Evolutionary conservation across 2,113 vertebrate genomes (phyloP).

Genomic region (Centropristis striata): DNA sequence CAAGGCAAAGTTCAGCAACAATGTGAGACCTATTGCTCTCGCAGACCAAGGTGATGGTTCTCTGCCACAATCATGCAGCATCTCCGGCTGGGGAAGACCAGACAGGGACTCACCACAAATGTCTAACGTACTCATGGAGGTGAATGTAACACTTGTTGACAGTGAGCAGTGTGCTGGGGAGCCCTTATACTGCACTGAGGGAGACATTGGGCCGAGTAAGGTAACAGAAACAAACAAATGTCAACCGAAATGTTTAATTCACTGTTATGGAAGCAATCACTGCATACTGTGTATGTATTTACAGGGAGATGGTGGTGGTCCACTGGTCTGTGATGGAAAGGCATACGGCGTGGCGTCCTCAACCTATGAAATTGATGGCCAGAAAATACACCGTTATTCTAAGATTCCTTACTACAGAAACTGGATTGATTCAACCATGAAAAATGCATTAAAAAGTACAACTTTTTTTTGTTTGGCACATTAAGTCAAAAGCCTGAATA

Average conservation of each 20-base stretch:
- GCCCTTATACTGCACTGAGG: slow-evolving; percentile 83
- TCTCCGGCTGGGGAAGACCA: slow-evolving; percentile 85
- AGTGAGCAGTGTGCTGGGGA: slow-evolving; percentile 48
- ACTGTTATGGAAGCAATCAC: not conserved
- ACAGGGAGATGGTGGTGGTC: slow-evolving; percentile 90
- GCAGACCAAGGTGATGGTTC: not conserved
- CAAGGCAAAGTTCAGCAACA: slow-evolving; percentile 62
- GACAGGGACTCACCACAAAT: rapidly evolving
- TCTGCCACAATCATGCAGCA: slow-evolving; percentile 72
- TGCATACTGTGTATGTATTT: not conserved
- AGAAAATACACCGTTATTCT: slow-evolving; percentile 70
- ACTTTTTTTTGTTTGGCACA: too few species aligned
- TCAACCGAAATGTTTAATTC: not conserved
- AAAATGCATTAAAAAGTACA: not conserved
- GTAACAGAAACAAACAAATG: slow-evolving; percentile 41
- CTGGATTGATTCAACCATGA: slow-evolving; percentile 80
- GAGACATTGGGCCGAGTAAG: slow-evolving; percentile 67
- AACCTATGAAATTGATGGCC: rapidly evolving
- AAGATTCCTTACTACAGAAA: slow-evolving; percentile 70
- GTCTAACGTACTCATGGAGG: slow-evolving; percentile 74
- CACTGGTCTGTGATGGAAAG: slow-evolving; percentile 84
- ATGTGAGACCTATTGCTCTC: slow-evolving; percentile 67
- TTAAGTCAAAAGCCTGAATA: not conserved
- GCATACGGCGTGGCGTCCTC: slow-evolving; percentile 85
- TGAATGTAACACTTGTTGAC: slow-evolving; percentile 75